Evolutionary conservation across 2,113 vertebrate genomes (phyloP), one percentile per base, ranked within the genome.

Genomic region (Callopanchax toddi): DNA sequence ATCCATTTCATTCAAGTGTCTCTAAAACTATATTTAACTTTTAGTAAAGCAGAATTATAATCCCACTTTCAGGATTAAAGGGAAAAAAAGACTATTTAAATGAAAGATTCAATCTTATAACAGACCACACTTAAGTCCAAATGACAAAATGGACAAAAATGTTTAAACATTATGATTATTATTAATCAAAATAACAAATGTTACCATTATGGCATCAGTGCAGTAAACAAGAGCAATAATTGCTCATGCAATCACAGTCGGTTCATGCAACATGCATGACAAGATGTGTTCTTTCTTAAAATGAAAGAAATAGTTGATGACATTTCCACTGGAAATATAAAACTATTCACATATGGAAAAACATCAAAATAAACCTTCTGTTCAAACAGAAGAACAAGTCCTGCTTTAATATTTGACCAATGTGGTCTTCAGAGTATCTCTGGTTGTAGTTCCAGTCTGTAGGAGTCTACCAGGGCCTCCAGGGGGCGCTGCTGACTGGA

Each of bases 391-490:
- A 54, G 5, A 39, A 29, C 17, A 32, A 26, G 26, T 11, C 1
- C 17, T n/a, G n/a, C 22, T 53, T 5, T 12, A 36, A 6, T 13
- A 2, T 36, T 15, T 36, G 16, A 59, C 55, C 65, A 76, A 57
- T 17, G 3, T 67, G 67, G 53, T 79, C 56, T 39, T 63, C n/a
- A 49, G n/a, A 21, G 11, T 54, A 12, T 54, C 18, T 54, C 32
- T 13, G 26, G 26, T 3, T 3, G 26, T 6, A 4, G 26, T 63
- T 53, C 46, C 37, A 40, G 50, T 44, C 12, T 59, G 63, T 20
- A 44, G 55, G 29, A 16, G 45, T 83, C 89, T 86, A 89, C 17
- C 18, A 51, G 3, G 49, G 49, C 49, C 49, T 51, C 87, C 49
- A 51, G 25, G 11, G 49, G 16, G 25, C 2, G 65, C 57, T 74